These are phyloP conservation scores for Lepidostoma basale DNA, from an alignment of 1,140 invertebrate species.

Conservation along the genomic window DNA sequence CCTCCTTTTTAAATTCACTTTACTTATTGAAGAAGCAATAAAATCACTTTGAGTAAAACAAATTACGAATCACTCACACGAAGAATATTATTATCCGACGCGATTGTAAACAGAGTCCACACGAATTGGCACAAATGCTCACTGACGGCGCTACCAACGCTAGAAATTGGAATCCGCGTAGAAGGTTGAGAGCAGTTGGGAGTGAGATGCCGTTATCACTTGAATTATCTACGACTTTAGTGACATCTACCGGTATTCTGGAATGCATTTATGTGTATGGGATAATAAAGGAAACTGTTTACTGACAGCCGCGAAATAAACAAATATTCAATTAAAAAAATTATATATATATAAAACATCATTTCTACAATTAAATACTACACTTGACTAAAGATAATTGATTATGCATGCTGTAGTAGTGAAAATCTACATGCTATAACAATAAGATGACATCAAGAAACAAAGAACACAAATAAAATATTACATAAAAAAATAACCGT, in stretches of 20 bases:
- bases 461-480: background rate
- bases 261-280: too few relatives aligned
- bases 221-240: background rate
- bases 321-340: too few relatives aligned
- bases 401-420: background rate
- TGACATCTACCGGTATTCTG: background rate
- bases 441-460: background rate
- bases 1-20: background rate
- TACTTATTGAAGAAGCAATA: background rate
- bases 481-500: background rate
- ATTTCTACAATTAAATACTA: background rate
- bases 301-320: too few relatives aligned
- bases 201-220: conserved; percentile 1
- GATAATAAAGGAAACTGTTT: background rate
- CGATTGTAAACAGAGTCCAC: conserved; percentile 17
- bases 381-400: background rate
- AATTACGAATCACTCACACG: conserved; percentile 7
- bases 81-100: conserved; percentile 1
- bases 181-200: too few relatives aligned
- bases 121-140: conserved; percentile 1
- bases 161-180: background rate
- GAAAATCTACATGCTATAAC: background rate
- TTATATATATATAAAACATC: background rate
- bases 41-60: conserved; percentile 2
- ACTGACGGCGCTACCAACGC: conserved; percentile 8